These are phyloP conservation scores for Alosa sapidissima DNA, from an alignment of 2,797 vertebrate species.

Conservation along the genomic window DNA sequence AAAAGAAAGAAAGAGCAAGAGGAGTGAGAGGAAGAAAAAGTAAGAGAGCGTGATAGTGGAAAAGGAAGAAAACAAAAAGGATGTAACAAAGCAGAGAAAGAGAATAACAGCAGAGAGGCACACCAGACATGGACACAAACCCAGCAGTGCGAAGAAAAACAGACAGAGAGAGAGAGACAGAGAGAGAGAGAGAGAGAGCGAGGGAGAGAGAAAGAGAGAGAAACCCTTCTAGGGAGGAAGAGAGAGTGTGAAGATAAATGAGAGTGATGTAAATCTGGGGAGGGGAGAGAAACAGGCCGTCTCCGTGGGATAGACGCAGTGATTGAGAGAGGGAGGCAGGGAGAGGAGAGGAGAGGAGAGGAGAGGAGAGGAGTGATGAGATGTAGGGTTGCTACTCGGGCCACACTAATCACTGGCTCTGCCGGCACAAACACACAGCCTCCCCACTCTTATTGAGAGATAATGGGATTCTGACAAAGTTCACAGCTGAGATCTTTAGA, in stretches of 20 bases:
- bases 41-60: neutral
- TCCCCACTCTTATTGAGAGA: slow-evolving; percentile 39
- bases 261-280: neutral
- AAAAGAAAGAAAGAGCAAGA: neutral
- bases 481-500: slow-evolving; percentile 13
- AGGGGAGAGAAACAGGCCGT: neutral
- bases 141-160: neutral
- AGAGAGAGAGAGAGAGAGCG: neutral
- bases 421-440: slow-evolving; percentile 31
- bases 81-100: neutral
- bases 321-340: neutral
- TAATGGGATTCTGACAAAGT: slow-evolving; percentile 38
- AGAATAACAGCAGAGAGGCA: neutral
- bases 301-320: neutral
- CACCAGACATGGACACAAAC: neutral
- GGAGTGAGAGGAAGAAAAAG: neutral
- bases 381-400: neutral
- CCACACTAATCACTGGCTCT: slow-evolving; percentile 35
- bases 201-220: neutral
- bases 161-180: slow-evolving; percentile 21
- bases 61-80: neutral
- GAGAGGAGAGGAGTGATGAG: neutral
- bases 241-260: neutral
- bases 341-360: neutral
- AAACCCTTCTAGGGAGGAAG: neutral